phyloP scores from a whole-genome alignment of 2,888 invertebrate species.

The Eupithecia centaureata region DNA sequence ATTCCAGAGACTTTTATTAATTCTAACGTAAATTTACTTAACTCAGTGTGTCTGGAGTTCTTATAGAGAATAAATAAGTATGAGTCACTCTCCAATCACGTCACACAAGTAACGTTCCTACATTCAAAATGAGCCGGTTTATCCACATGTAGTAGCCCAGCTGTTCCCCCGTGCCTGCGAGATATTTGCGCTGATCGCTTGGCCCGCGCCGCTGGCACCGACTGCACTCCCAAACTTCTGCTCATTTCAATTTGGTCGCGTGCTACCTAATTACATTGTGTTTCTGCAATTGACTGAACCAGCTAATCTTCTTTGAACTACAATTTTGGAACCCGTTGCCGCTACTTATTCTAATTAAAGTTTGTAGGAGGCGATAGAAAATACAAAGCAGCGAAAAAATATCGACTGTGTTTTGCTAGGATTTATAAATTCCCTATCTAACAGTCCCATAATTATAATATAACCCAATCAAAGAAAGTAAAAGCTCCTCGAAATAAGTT shows the following conservation, averaged over 20 bases:
- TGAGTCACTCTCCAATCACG: neutral
- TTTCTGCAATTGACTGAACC: slow-evolving; percentile 3
- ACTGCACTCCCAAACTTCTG: slow-evolving; percentile 42
- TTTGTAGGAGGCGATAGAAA: neutral
- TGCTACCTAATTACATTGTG: slow-evolving; percentile 22
- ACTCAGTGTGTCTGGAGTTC: neutral
- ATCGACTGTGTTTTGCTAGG: neutral
- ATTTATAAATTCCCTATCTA: neutral
- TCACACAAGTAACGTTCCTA: neutral
- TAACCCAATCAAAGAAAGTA: neutral
- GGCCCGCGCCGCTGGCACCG: slow-evolving; percentile 44
- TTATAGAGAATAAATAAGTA: neutral
- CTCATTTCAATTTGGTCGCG: slow-evolving; percentile 43
- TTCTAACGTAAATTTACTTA: no score
- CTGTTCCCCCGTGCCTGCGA: neutral
- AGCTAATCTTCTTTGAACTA: slow-evolving; percentile 1
- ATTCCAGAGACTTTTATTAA: no score
- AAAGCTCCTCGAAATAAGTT: neutral
- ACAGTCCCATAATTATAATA: neutral
- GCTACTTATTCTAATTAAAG: neutral
- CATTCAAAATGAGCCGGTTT: neutral
- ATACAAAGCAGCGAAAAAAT: neutral
- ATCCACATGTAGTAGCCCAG: neutral
- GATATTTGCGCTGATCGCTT: slow-evolving; percentile 43
- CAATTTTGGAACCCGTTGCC: neutral